Evolutionary conservation across 2,888 invertebrate species (phyloP).

Genomic region (Lepidochrysops patricia): DNA sequence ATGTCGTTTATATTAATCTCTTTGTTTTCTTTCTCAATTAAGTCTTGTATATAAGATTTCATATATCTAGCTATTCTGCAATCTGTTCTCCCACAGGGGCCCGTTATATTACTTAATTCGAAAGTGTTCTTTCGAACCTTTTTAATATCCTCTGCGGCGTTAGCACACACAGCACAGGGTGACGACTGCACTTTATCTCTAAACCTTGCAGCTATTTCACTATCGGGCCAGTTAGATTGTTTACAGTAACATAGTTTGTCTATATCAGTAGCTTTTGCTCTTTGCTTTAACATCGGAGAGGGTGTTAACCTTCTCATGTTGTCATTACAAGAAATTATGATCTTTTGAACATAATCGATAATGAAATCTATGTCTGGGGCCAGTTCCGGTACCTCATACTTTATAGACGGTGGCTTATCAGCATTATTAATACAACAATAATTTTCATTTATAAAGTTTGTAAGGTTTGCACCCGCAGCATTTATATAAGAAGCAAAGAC

Average conservation of each 20-base stretch:
- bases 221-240: slow-evolving; percentile 53
- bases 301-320: slow-evolving; percentile 67
- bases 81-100: slow-evolving; percentile 59
- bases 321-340: slow-evolving; percentile 62
- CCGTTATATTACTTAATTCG: slow-evolving; percentile 58
- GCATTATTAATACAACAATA: slow-evolving; percentile 55
- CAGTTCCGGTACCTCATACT: slow-evolving; percentile 52
- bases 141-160: slow-evolving; percentile 35
- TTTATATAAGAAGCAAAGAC: slow-evolving; percentile 55
- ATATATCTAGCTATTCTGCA: slow-evolving; percentile 60
- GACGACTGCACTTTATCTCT: slow-evolving; percentile 43
- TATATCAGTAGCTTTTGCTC: slow-evolving; percentile 60
- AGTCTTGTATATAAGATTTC: slow-evolving; percentile 53
- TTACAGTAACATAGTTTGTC: slow-evolving; percentile 59
- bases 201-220: slow-evolving; percentile 50
- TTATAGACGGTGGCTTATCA: slow-evolving; percentile 56
- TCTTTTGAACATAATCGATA: slow-evolving; percentile 57
- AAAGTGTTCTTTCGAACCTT: slow-evolving; percentile 35
- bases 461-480: slow-evolving; percentile 53
- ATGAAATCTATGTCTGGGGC: slow-evolving; percentile 56
- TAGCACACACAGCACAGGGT: slow-evolving; percentile 53
- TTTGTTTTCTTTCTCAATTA: slow-evolving; percentile 53
- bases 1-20: slow-evolving; percentile 48
- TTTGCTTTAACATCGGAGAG: slow-evolving; percentile 49
- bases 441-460: slow-evolving; percentile 52